Evolutionary conservation across 2,797 vertebrate genomes (phyloP), one percentile per base, ranked within the genome.

Genomic region (Anabas testudineus): DNA sequence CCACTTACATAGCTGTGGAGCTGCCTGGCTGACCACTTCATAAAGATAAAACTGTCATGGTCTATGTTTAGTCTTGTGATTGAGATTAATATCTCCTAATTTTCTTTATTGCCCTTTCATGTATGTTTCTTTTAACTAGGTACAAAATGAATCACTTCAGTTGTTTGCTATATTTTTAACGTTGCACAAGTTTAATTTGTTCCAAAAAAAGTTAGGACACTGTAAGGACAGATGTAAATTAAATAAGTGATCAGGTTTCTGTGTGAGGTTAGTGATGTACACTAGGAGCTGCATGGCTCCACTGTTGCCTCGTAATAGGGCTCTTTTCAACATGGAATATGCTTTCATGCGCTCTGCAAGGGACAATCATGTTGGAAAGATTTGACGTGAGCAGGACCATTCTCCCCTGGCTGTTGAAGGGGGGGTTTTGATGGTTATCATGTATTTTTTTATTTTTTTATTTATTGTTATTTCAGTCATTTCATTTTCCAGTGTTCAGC

Each of bases 1-100:
- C 75, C 49, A 36, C 61, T 86, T 76, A 55, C 49, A 66, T 57
- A 72, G 74, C 51, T 65, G 75, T 84, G 85, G 74, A 76, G 67
- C 66, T 24, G 69, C 52, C 68, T 14, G 28, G 45, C 48, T 65
- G 68, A 56, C 45, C 51, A 34, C 62, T 55, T 56, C 24, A 7
- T 62, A 47, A 74, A 84, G 56, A 62, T 34, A 22, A 80, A 74
- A 67, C 70, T 71, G 52, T 67, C 57, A 67, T 64, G 7, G 45
- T 43, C 72, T 53, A 37, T 63, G 42, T 74, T 56, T 71, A 53
- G 16, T 70, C 61, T 62, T 52, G 54, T 39, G 65, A 62, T 61
- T 72, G 54, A 64, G 26, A 55, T 19, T 42, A 0, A 78, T 63
- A 60, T 63, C 34, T 52, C 21, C n/a, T 10, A 2, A n/a, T 47